A percentile compares a stretch with the other conserved stretches of the same genome.
Conservation (phyloP, 2,113 vertebrate species). For the Dasypus novemcinctus region DNA sequence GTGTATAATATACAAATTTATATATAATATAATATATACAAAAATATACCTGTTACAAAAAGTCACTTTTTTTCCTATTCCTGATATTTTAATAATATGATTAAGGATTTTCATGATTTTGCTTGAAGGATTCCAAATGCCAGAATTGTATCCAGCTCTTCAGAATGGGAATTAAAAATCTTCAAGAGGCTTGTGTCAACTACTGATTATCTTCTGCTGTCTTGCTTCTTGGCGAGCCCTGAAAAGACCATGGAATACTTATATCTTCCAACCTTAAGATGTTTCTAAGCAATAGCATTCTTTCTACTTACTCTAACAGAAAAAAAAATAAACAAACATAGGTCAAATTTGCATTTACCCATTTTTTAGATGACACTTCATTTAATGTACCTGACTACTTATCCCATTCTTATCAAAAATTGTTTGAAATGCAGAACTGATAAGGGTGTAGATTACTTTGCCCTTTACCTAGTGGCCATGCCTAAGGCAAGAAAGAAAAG, state of each 20-base stretch:
- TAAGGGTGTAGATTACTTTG: background rate
- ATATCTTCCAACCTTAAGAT: background rate
- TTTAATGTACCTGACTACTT: background rate
- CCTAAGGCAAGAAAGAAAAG: background rate
- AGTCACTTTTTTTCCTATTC: background rate
- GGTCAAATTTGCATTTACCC: fast-evolving
- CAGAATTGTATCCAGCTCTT: background rate
- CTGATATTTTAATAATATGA: background rate
- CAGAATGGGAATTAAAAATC: background rate
- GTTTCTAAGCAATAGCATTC: background rate
- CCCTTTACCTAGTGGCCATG: background rate
- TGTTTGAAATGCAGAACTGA: background rate
- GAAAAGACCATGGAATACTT: background rate
- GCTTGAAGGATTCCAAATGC: background rate
- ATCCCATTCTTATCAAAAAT: background rate
- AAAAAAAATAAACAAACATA: background rate
- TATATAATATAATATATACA: no score
- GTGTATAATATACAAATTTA: no score
- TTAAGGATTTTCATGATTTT: background rate
- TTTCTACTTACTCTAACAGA: background rate
- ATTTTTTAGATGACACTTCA: background rate
- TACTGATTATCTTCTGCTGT: background rate
- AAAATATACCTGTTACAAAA: background rate
- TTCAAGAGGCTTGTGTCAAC: background rate
- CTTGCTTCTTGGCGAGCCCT: background rate